Evolutionary conservation across 2,888 invertebrate genomes (phyloP), one percentile per base, ranked within the genome.

Genomic region (Malacosoma neustria): DNA sequence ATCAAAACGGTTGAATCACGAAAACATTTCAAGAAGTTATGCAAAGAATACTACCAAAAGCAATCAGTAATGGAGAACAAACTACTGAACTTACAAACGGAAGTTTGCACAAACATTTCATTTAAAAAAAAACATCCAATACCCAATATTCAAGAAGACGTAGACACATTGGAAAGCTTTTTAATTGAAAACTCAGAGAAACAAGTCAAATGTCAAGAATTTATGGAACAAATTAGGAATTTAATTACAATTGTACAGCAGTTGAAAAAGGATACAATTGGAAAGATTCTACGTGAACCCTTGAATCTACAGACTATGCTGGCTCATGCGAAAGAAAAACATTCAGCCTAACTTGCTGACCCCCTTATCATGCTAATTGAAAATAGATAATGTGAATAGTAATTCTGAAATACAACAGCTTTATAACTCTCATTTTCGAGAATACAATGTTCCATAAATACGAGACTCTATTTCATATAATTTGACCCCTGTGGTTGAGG

Each of bases 1-100:
- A 74, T 72, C 29, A 51, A 73, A 1, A 81, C 84, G 0, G 81
- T 82, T 5, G 87, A 69, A 62, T 70, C 65, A 39, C 87, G 85
- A 55, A 90, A 72, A 54, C 49, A 60, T 4, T 77, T 72, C 35
- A 73, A 82, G 0, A 76, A 72, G 46, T 68, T 69, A 54, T 80
- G 77, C 13, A 44, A 67, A 0, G 74, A 79, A 0, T 84, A 82
- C 22, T 64, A 76, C 12, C 59, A 69, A 9, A 85, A 82, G 49
- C 54, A 57, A 0, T 55, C 67, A 0, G 11, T 72, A 0, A 52
- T 80, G 39, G 77, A 80, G 31, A 73, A 76, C 30, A 74, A 79
- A 58, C 43, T 80, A 30, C 40, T 82, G 1, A 71, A 80, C 41
- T 54, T 74, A 5, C 66, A 72, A 40, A 54, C 82, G 0, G 69